Conservation (phyloP, 2,113 vertebrate species). For the Plecturocebus donacophilus region DNA sequence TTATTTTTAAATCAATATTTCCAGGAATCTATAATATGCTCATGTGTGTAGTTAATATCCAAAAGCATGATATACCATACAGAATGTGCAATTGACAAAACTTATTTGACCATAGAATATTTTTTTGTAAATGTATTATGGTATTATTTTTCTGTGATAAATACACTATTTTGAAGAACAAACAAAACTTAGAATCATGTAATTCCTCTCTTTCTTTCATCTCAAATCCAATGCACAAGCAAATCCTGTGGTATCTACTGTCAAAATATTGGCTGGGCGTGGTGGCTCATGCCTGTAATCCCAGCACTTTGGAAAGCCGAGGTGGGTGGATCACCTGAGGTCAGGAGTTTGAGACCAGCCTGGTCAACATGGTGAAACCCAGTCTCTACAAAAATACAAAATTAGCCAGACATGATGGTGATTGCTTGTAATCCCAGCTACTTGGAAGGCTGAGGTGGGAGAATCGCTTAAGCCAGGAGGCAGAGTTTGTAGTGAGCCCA, state of each 20-base stretch:
- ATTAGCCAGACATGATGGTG: too few relatives aligned
- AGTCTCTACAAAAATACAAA: too few relatives aligned
- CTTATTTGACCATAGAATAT: background rate
- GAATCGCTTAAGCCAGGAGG: too few relatives aligned
- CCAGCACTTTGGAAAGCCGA: too few relatives aligned
- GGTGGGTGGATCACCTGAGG: too few relatives aligned
- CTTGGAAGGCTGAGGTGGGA: too few relatives aligned
- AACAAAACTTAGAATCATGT: background rate
- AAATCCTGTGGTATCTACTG: background rate
- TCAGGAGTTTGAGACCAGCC: too few relatives aligned
- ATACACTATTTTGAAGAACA: background rate
- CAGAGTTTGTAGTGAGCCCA: too few relatives aligned
- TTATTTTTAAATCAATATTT: background rate
- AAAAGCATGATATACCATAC: background rate
- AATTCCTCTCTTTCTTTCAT: background rate
- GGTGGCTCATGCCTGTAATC: too few relatives aligned
- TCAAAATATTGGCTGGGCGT: background rate
- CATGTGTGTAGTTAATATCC: background rate
- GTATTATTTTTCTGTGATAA: background rate
- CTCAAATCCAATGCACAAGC: background rate
- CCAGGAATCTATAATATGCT: background rate
- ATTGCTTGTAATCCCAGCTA: too few relatives aligned
- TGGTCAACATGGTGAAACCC: too few relatives aligned
- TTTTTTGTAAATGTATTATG: background rate
- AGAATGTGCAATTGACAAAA: background rate